Evolutionary conservation across 2,113 vertebrate species (phyloP).

Genomic region (Chaetodon auriga): DNA sequence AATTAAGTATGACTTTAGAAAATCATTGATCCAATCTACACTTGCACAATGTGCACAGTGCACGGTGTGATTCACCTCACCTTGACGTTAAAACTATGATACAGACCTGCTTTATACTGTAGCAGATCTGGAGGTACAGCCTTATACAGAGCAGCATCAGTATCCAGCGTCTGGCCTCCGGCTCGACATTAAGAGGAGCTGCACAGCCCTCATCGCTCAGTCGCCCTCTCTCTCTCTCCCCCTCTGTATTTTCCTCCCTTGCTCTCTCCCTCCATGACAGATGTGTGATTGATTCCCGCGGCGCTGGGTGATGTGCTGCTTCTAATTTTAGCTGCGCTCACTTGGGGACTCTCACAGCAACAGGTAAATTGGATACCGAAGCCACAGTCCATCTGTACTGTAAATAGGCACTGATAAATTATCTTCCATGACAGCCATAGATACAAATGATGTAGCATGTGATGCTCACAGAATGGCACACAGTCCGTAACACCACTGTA

Average conservation of each 20-base stretch:
- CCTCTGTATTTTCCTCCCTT: neutral
- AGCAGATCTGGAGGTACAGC: neutral
- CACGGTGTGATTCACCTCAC: neutral
- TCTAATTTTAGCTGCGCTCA: conserved; percentile 80
- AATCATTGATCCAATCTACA: neutral
- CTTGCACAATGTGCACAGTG: neutral
- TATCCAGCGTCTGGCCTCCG: conserved; percentile 33
- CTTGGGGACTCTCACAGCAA: conserved; percentile 66
- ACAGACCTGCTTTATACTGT: neutral
- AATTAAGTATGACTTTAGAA: conserved; percentile 4
- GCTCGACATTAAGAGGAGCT: conserved; percentile 26
- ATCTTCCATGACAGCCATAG: conserved; percentile 63
- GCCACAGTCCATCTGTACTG: conserved; percentile 73
- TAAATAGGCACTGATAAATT: conserved; percentile 78
- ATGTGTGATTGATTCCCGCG: conserved; percentile 78
- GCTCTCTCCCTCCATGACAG: conserved; percentile 72
- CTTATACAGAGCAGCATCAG: neutral
- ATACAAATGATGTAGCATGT: conserved; percentile 65
- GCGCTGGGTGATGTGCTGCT: conserved; percentile 64
- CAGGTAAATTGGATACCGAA: conserved; percentile 77
- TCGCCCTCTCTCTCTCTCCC: conserved; percentile 31
- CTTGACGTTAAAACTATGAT: conserved; percentile 7
- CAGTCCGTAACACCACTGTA: conserved; percentile 15
- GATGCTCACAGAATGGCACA: conserved; percentile 44
- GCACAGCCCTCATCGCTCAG: conserved; percentile 33